A percentile compares a stretch with the other conserved stretches of the same genome.
Conservation (phyloP, 2,888 invertebrate genomes). For the Meteorus cinctellus region DNA sequence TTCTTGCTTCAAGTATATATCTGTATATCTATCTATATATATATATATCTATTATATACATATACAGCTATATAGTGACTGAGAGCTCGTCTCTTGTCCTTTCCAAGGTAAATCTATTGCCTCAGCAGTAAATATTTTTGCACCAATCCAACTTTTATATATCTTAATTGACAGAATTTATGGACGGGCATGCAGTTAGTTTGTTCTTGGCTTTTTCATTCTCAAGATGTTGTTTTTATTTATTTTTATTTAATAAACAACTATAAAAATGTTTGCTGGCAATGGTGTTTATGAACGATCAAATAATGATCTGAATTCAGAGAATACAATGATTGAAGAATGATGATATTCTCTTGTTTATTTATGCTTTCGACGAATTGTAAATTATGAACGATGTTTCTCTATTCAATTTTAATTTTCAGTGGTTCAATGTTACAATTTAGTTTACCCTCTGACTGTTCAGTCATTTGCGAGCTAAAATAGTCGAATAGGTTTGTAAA, state of each 20-base stretch:
- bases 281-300: too few relatives aligned
- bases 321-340: too few relatives aligned
- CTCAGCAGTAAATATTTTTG: neutral
- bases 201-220: too few relatives aligned
- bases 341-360: neutral
- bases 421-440: neutral
- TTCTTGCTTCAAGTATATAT: slow-evolving; percentile 22
- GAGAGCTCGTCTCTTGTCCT: neutral
- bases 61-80: neutral
- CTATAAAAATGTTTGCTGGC: too few relatives aligned
- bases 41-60: neutral
- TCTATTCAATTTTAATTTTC: neutral
- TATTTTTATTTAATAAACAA: too few relatives aligned
- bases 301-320: too few relatives aligned
- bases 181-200: too few relatives aligned
- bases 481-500: too few relatives aligned
- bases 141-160: too few relatives aligned
- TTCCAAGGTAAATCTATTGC: neutral
- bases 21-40: neutral
- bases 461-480: neutral
- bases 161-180: too few relatives aligned
- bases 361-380: too few relatives aligned
- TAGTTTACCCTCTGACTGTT: neutral
- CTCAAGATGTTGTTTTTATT: too few relatives aligned
- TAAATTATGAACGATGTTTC: neutral